Base-by-base conservation (phyloP, 2,888 invertebrate species). In the Caradrina kadenii region DNA sequence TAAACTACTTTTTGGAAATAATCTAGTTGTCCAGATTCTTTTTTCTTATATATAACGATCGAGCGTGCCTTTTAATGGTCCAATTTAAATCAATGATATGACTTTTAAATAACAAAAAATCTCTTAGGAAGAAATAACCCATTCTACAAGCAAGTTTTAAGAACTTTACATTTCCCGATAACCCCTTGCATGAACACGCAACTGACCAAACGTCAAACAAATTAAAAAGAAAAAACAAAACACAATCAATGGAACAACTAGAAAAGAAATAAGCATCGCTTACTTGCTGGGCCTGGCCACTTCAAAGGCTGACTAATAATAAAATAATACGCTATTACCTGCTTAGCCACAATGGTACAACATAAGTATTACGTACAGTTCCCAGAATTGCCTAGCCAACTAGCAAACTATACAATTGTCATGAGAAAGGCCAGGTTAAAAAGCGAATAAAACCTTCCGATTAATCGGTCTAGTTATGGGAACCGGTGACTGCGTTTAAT, bases 401-500 rank as follows among this genome's bases (percentile, higher is more conserved):
- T 48, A 21, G 42, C 50, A 35, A 35, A 53, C 84, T 78, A 82
- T 81, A 75, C 84, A 90, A 88, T 86, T 86, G 77, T 76, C 81
- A 77, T 89, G 86, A 81, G 87, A 85, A 88, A 80, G 82, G 77
- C 68, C 79, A 79, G 81, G 82, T 83, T 87, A 84, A 84, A 86
- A 87, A 89, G 78, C 86, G 82, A 85, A 88, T 88, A 85, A 91
- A 88, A 85, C 82, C 63, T 75, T 79, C 80, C 87, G 86, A 90
- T 87, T 87, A 84, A 81, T 80, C 79, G 26, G 54, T 21, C 66
- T 84, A 85, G 91, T 93, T 91, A 91, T 86, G 71, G 74, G 83
- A 84, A 88, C 89, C 84, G 83, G 86, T 85, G 85, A 86, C 73
- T 84, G 82, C 83, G 82, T 88, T 87, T 91, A 93, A 93, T 92